Conservation (phyloP, 1,140 invertebrate species). For the Drosophila varians region DNA sequence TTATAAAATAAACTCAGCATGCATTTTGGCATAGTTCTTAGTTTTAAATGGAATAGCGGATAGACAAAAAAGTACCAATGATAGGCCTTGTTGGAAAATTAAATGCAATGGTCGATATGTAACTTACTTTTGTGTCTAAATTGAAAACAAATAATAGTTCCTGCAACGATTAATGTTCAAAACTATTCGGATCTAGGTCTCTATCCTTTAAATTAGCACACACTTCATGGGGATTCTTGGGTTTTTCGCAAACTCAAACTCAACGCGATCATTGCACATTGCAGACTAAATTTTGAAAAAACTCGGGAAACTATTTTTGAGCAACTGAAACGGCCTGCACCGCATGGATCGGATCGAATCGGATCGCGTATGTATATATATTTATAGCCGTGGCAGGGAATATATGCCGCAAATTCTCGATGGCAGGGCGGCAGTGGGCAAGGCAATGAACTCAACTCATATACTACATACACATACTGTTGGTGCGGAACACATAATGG, state of each 20-base stretch:
- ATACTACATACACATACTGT: constrained; percentile 8
- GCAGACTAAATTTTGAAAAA: constrained; percentile 56
- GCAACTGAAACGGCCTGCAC: constrained; percentile 55
- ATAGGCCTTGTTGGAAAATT: constrained; percentile 8
- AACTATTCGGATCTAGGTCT: constrained; percentile 1
- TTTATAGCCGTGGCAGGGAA: constrained; percentile 60
- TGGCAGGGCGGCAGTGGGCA: constrained; percentile 53
- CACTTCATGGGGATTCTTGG: constrained; percentile 23
- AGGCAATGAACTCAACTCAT: constrained; percentile 73
- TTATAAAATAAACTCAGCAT: constrained; percentile 39
- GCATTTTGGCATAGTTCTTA: constrained; percentile 55
- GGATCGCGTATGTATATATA: constrained; percentile 59
- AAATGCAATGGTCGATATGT: constrained; percentile 7
- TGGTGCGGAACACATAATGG: constrained; percentile 43
- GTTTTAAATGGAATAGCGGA: constrained; percentile 29
- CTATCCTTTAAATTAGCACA: constrained; percentile 16
- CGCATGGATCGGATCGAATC: constrained; percentile 49
- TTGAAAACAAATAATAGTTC: neutral
- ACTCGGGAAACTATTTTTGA: constrained; percentile 60
- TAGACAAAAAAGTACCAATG: constrained; percentile 63
- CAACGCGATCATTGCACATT: constrained; percentile 45
- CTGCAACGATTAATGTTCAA: neutral
- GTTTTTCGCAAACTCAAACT: constrained; percentile 24
- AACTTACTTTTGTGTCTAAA: constrained; percentile 35
- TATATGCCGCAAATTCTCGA: constrained; percentile 23